Evolutionary conservation across 1,140 invertebrate species (phyloP).

Genomic region (Apis dorsata): DNA sequence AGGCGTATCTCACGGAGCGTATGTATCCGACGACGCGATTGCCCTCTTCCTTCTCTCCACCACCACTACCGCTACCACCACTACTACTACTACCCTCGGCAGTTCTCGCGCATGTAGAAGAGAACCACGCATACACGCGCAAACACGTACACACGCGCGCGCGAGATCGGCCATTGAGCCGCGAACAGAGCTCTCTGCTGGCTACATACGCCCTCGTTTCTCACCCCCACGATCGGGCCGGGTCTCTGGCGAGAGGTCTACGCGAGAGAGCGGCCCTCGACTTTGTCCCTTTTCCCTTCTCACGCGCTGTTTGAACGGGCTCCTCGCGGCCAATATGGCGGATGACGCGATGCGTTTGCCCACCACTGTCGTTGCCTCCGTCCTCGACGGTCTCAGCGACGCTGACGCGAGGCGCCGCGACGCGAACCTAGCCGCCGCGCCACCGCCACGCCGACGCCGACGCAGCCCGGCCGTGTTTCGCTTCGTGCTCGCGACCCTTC

Average conservation of each 20-base stretch:
- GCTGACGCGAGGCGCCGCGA: conserved; percentile 67
- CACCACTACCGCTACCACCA: conserved; percentile 28
- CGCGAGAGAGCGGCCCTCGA: neutral
- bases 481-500: conserved; percentile 61
- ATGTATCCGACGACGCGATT: neutral
- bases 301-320: neutral
- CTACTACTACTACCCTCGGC: neutral
- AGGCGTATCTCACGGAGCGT: conserved; percentile 35
- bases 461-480: conserved; percentile 51
- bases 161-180: too few relatives aligned
- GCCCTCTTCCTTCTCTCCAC: conserved; percentile 21
- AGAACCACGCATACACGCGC: neutral
- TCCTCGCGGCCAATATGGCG: conserved; percentile 61
- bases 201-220: conserved; percentile 25
- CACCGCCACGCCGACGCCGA: conserved; percentile 47
- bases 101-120: too few relatives aligned
- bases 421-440: conserved; percentile 61
- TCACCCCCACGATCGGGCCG: conserved; percentile 1
- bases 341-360: conserved; percentile 55
- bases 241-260: neutral
- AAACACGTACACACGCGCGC: neutral
- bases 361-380: conserved; percentile 50
- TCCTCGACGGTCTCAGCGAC: conserved; percentile 56
- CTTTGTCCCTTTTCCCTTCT: neutral
- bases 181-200: neutral